Evolutionary conservation across 1,140 invertebrate species (phyloP).

Genomic region (Brevipalpus yothersi): DNA sequence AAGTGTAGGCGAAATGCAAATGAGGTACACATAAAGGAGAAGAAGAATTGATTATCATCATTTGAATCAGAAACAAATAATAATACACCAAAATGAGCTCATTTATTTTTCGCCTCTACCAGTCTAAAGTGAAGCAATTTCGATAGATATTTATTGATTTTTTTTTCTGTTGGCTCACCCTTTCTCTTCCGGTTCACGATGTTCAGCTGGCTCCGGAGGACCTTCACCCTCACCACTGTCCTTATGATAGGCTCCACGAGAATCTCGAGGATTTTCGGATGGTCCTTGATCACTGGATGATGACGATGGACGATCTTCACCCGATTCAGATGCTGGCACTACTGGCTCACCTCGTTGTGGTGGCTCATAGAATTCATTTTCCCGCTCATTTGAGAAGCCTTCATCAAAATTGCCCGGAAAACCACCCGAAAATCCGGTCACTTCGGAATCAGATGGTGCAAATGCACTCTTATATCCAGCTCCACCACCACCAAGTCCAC

Average conservation of each 20-base stretch:
- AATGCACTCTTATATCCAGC: background rate
- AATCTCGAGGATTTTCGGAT: background rate
- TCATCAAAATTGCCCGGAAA: background rate
- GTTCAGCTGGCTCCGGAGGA: background rate
- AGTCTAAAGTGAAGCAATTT: too few species aligned
- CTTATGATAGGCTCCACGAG: background rate
- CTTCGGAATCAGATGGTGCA: background rate
- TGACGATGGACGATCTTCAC: background rate
- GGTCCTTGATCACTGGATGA: background rate
- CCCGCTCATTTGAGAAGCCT: background rate
- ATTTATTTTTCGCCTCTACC: too few species aligned
- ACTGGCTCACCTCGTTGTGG: background rate
- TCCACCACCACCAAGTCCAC: background rate
- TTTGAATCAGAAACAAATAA: too few species aligned
- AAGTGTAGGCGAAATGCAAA: too few species aligned
- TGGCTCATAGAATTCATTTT: background rate
- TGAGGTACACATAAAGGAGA: too few species aligned
- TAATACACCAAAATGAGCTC: too few species aligned
- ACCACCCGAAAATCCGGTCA: background rate
- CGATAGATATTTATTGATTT: too few species aligned
- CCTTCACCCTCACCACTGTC: background rate
- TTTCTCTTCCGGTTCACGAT: too few species aligned
- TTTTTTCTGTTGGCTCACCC: too few species aligned
- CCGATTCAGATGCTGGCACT: background rate
- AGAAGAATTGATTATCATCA: too few species aligned